A percentile compares a stretch with the other conserved stretches of the same genome.
These are phyloP conservation scores for Melitaea athalia DNA, from an alignment of 2,888 invertebrate genomes.

Conservation along the genomic window DNA sequence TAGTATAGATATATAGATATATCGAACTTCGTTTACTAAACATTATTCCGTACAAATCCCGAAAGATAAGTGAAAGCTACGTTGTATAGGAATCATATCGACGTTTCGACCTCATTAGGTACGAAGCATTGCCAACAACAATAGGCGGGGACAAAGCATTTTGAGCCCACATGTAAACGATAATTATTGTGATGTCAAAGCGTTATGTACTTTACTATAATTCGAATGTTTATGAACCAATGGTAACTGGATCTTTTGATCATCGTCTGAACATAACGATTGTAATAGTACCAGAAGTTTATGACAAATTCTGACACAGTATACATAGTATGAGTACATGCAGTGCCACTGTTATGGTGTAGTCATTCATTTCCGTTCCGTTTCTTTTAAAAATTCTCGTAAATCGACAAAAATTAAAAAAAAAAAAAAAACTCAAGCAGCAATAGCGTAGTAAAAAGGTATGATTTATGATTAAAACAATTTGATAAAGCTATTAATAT, in stretches of 20 bases:
- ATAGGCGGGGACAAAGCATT: constrained; percentile 28
- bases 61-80: constrained; percentile 26
- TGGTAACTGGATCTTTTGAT: neutral
- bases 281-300: neutral
- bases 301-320: too few species aligned
- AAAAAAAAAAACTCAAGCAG: too few species aligned
- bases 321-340: too few species aligned
- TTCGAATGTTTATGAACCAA: neutral
- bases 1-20: neutral
- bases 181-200: constrained; percentile 18
- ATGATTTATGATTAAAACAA: too few species aligned
- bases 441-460: too few species aligned
- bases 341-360: too few species aligned
- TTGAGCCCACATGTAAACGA: constrained; percentile 28
- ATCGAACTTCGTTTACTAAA: constrained; percentile 13
- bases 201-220: constrained; percentile 11
- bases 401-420: too few species aligned
- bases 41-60: constrained; percentile 23
- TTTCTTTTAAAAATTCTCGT: too few species aligned
- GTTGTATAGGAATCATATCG: constrained; percentile 31
- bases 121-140: constrained; percentile 30
- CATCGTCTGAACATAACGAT: neutral
- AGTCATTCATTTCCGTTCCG: too few species aligned
- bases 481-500: neutral
- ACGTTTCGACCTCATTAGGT: constrained; percentile 39